Percentiles rank a stretch among this genome's conserved stretches.
Conservation (phyloP, 2,797 vertebrate genomes). For the Ctenopoma kingsleyae region DNA sequence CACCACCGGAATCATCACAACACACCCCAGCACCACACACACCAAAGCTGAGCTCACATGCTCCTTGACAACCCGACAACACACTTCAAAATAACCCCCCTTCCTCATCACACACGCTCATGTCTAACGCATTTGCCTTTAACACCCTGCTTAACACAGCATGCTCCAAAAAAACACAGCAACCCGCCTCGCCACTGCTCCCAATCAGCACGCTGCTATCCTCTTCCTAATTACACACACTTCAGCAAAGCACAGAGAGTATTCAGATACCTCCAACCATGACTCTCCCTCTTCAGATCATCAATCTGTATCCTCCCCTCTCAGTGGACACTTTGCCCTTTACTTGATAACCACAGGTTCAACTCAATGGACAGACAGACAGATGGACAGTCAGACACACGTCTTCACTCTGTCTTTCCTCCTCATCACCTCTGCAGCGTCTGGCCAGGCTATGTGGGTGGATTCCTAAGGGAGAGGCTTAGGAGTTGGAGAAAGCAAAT, state of each 20-base stretch:
- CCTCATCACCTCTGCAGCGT: slow-evolving; percentile 45
- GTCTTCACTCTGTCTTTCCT: slow-evolving; percentile 24
- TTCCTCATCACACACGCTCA: slow-evolving; percentile 18
- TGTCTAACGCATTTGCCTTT: slow-evolving; percentile 66
- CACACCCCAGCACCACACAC: slow-evolving; percentile 36
- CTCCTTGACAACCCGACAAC: slow-evolving; percentile 55
- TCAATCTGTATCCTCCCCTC: slow-evolving; percentile 31
- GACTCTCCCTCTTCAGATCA: slow-evolving; percentile 33
- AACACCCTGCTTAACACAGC: slow-evolving; percentile 70
- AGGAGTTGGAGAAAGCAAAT: slow-evolving; percentile 74
- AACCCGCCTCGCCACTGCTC: slow-evolving; percentile 47
- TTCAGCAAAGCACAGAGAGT: slow-evolving; percentile 42
- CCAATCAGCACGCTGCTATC: slow-evolving; percentile 62
- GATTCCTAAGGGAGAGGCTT: slow-evolving; percentile 62
- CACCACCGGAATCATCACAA: slow-evolving; percentile 45
- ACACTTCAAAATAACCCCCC: slow-evolving; percentile 59
- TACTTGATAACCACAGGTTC: slow-evolving; percentile 50
- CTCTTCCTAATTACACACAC: slow-evolving; percentile 68
- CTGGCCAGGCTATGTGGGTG: slow-evolving; percentile 65
- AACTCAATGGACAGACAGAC: slow-evolving; percentile 26
- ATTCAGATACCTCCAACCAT: slow-evolving; percentile 47
- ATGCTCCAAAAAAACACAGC: slow-evolving; percentile 69
- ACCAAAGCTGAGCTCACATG: slow-evolving; percentile 52
- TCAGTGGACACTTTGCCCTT: slow-evolving; percentile 57
- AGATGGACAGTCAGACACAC: slow-evolving; percentile 30